phyloP scores from a whole-genome alignment of 64 coral and sea anemone genomes.

The Montipora capricornis region DNA sequence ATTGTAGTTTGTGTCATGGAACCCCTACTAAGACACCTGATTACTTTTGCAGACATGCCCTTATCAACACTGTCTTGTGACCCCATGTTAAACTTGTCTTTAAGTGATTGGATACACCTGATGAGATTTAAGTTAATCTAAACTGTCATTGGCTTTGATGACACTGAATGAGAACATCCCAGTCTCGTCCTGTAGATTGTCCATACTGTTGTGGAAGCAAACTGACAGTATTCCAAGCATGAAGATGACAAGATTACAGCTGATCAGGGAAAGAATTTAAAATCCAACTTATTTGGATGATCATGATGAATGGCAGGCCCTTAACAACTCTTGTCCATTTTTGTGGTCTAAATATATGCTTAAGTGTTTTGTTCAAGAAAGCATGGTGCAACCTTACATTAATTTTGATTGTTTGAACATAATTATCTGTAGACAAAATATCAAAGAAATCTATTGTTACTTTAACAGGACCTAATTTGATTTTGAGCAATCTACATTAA shows the following conservation, averaged over 20 bases:
- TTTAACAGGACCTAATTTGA: not conserved
- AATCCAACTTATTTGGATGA: not conserved
- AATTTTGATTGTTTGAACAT: not conserved
- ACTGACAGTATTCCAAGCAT: not conserved
- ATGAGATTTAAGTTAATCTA: constrained; percentile 55
- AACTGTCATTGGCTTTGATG: constrained; percentile 40
- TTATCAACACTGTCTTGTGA: constrained; percentile 1
- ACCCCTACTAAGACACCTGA: not conserved
- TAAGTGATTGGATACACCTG: constrained; percentile 37
- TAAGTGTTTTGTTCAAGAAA: not conserved
- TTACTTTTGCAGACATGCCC: constrained; percentile 11
- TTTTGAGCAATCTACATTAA: not conserved
- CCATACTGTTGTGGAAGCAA: not conserved
- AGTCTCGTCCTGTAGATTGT: not conserved
- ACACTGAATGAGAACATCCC: not conserved
- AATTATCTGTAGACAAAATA: not conserved
- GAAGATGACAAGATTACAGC: not conserved
- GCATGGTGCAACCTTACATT: not conserved
- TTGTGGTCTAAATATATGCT: not conserved
- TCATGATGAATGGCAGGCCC: not conserved
- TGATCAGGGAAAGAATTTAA: not conserved
- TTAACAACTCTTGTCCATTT: not conserved
- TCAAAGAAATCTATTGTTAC: constrained; percentile 14
- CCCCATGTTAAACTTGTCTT: constrained; percentile 26
- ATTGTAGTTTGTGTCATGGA: not conserved